A percentile compares a stretch with the other conserved stretches of the same genome.
Conservation (phyloP, 1,140 invertebrate species). For the Aphidius ervi region DNA sequence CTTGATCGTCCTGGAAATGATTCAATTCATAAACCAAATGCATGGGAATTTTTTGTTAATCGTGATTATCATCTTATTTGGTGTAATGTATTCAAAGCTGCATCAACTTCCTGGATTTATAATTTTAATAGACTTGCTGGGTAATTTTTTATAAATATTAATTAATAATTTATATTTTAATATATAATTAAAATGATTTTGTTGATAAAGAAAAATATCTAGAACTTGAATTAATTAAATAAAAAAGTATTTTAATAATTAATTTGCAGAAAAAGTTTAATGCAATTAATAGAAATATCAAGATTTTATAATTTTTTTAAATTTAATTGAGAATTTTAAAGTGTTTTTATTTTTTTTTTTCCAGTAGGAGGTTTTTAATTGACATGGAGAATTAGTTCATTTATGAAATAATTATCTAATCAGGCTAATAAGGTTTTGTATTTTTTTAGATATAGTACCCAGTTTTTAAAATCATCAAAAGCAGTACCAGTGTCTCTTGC, state of each 20-base stretch:
- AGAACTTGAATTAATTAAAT: too few relatives aligned
- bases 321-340: neutral
- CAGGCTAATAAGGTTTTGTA: neutral
- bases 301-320: too few relatives aligned
- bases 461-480: constrained; percentile 70
- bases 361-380: neutral
- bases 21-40: constrained; percentile 66
- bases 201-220: too few relatives aligned
- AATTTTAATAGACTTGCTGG: constrained; percentile 81
- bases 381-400: too few relatives aligned
- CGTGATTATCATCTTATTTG: constrained; percentile 75
- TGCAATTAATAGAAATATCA: too few relatives aligned
- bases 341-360: neutral
- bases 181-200: neutral
- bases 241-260: neutral
- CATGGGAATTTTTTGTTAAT: constrained; percentile 81
- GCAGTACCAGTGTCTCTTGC: constrained; percentile 72
- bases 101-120: constrained; percentile 85
- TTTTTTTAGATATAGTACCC: constrained; percentile 61
- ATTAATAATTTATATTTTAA: neutral
- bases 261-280: too few relatives aligned
- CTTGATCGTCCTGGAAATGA: constrained; percentile 60
- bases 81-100: constrained; percentile 84
- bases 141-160: constrained; percentile 36
- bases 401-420: too few relatives aligned